Evolutionary conservation across 1,140 invertebrate genomes (phyloP).

Genomic region (Aphis gossypii): DNA sequence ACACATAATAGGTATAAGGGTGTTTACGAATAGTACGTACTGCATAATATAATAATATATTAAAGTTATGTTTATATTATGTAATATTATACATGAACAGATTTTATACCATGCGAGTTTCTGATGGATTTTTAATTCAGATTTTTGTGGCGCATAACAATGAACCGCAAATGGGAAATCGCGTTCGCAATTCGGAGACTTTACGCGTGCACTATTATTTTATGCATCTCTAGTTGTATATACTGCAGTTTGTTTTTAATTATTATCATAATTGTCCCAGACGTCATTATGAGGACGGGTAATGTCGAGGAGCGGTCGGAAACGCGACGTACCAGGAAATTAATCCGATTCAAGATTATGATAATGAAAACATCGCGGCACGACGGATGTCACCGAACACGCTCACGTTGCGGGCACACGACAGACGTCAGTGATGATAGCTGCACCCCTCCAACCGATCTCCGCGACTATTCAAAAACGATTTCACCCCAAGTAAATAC

Average conservation of each 20-base stretch:
- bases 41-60: not conserved
- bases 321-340: not conserved
- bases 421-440: not conserved
- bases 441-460: not conserved
- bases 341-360: constrained; percentile 47
- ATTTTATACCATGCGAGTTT: not conserved
- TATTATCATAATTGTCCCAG: not conserved
- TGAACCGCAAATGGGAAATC: not conserved
- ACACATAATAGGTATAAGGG: not conserved
- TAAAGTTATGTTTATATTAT: not conserved
- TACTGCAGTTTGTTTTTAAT: not conserved
- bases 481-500: constrained; percentile 12
- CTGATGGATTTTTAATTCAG: not conserved
- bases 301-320: no score
- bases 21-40: not conserved
- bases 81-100: not conserved
- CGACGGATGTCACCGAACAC: constrained; percentile 13
- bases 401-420: not conserved
- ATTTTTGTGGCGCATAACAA: not conserved
- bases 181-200: not conserved
- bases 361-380: constrained; percentile 35
- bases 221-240: not conserved
- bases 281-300: not conserved
- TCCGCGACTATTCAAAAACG: not conserved
- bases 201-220: not conserved